Evolutionary conservation across 2,113 vertebrate genomes (phyloP), one percentile per base, ranked within the genome.

Genomic region (Naja naja): DNA sequence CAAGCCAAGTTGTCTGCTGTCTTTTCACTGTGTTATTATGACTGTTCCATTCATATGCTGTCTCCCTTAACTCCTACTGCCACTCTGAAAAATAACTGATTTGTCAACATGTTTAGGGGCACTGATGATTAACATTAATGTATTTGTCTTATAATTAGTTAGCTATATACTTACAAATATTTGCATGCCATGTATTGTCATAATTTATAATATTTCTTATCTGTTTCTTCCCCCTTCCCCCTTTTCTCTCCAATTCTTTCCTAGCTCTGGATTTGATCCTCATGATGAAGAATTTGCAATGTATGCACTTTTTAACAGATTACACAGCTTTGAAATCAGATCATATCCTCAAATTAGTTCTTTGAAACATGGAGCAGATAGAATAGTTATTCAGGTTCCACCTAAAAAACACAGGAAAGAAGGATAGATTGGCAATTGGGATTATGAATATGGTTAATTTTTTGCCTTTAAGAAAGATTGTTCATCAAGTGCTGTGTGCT

Each of bases 241-340:
- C 58, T 95, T 81, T 81, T 81, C 74, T 39, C 34, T 81, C 69
- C n/a, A 74, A 34, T 74, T 74, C 69, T 74, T 95, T 95, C 95
- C 22, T 69, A 98, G 98, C 97, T 97, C 45, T 98, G 98, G 98
- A 96, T 98, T 39, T 92, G 96, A 93, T 94, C 96, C 5, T 97
- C 95, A 23, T 96, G 96, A 56, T 97, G 97, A 98, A 96, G 96
- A 96, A 94, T 25, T 60, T 47, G 20, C 53, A 45, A 81, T 9
- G 88, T 10, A 90, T 90, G 55, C 92, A 88, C 23, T 90, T 89
- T 93, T 85, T 22, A 88, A 74, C 87, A 58, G 47, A 91, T 92
- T 94, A n/a, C 69, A 39, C 96, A 97, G 94, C 93, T 94, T 94
- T 91, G 89, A 94, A 94, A 85, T 93, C 45, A 0, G 11, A 87